These are phyloP conservation scores for Dryobotodes eremita DNA, from an alignment of 2,888 invertebrate species.

Conservation along the genomic window DNA sequence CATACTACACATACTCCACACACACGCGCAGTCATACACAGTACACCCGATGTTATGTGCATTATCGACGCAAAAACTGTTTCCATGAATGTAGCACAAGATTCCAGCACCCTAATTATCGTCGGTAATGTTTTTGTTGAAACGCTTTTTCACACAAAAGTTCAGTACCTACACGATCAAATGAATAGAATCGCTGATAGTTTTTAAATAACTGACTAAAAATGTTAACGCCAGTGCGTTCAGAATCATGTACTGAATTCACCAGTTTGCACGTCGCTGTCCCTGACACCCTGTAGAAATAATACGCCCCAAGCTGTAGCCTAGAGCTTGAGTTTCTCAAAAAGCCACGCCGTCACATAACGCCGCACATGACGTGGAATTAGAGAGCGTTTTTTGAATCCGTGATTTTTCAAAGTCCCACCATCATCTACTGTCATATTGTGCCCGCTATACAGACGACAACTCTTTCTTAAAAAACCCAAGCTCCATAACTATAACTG, in stretches of 20 bases:
- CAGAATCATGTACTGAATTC: background rate
- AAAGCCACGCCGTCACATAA: background rate
- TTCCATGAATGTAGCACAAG: background rate
- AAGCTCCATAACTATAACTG: background rate
- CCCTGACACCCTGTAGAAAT: background rate
- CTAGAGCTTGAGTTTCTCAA: no score
- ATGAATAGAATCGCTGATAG: background rate
- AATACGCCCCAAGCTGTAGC: background rate
- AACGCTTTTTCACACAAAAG: background rate
- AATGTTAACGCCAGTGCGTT: background rate
- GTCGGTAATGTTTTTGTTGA: no score
- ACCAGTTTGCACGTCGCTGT: background rate
- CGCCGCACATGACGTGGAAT: background rate
- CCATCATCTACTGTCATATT: background rate
- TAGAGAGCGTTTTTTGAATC: background rate
- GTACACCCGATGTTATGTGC: background rate
- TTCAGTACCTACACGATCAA: background rate
- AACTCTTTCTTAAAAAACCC: background rate
- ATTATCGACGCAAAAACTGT: background rate
- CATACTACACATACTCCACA: no score
- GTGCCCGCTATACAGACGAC: background rate
- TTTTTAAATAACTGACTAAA: no score
- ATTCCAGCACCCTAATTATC: background rate
- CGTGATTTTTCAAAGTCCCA: background rate
- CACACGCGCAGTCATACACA: background rate